These are phyloP conservation scores for Allobates femoralis DNA, from an alignment of 2,797 vertebrate species.

Conservation along the genomic window DNA sequence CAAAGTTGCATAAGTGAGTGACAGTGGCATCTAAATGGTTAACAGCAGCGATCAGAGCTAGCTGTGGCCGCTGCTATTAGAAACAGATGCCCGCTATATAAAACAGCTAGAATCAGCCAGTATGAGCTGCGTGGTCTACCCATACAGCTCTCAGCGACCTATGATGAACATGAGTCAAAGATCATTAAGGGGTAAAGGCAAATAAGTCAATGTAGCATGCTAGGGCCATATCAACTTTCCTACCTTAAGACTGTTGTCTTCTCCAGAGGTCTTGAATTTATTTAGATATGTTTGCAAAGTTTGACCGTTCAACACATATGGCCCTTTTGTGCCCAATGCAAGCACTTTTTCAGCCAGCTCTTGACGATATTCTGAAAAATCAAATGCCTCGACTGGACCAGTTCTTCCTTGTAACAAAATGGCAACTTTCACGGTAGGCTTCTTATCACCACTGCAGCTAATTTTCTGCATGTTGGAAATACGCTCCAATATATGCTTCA, in stretches of 20 bases:
- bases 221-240: constrained; percentile 36
- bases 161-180: no score
- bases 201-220: background rate
- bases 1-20: no score
- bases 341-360: constrained; percentile 82
- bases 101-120: no score
- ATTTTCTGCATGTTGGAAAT: constrained; percentile 85
- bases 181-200: no score
- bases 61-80: no score
- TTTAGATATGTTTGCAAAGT: constrained; percentile 84
- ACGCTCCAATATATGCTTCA: constrained; percentile 82
- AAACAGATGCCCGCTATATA: no score
- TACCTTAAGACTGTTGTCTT: constrained; percentile 82
- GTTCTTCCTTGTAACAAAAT: constrained; percentile 81
- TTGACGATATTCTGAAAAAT: constrained; percentile 81
- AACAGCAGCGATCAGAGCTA: no score
- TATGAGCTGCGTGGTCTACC: no score
- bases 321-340: constrained; percentile 79
- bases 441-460: constrained; percentile 85
- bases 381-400: constrained; percentile 80
- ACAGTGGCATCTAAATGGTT: no score
- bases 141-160: no score
- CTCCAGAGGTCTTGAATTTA: constrained; percentile 79
- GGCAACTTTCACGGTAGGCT: constrained; percentile 82
- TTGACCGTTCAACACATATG: constrained; percentile 82